phyloP scores from a whole-genome alignment of 1,140 invertebrate genomes.

The Leptopilina clavipes region DNA sequence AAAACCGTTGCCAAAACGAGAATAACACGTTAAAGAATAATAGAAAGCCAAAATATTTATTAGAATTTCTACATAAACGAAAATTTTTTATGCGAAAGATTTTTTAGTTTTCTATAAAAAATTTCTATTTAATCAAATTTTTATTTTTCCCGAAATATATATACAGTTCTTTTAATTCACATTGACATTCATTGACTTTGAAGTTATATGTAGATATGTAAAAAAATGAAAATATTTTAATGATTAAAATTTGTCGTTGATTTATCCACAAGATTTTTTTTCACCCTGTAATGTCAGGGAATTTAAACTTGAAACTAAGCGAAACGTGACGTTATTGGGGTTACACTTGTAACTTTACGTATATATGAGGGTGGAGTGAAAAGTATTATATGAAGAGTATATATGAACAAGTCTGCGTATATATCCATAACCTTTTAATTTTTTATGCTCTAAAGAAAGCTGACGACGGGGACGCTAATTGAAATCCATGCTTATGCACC shows the following conservation, averaged over 20 bases:
- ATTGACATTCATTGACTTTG: neutral
- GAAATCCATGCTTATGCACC: slow-evolving; percentile 11
- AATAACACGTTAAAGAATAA: neutral
- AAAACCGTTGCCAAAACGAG: neutral
- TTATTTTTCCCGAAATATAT: too few relatives aligned
- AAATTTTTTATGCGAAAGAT: too few relatives aligned
- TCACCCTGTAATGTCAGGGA: neutral
- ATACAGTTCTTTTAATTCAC: neutral
- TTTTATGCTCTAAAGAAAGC: neutral
- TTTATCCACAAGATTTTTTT: neutral
- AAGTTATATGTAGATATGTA: neutral
- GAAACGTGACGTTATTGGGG: neutral
- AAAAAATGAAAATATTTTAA: neutral
- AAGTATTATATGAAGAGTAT: neutral
- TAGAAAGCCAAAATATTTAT: too few relatives aligned
- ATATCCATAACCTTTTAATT: slow-evolving; percentile 22
- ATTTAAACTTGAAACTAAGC: neutral
- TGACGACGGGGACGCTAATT: slow-evolving; percentile 11
- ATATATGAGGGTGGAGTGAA: neutral
- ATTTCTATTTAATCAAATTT: too few relatives aligned
- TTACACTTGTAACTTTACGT: neutral
- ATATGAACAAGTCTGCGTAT: slow-evolving; percentile 1
- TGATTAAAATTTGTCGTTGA: slow-evolving; percentile 5
- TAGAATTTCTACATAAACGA: too few relatives aligned
- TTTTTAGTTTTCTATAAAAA: too few relatives aligned